Conservation (phyloP, 2,113 vertebrate genomes). For the Spea multiplicata region DNA sequence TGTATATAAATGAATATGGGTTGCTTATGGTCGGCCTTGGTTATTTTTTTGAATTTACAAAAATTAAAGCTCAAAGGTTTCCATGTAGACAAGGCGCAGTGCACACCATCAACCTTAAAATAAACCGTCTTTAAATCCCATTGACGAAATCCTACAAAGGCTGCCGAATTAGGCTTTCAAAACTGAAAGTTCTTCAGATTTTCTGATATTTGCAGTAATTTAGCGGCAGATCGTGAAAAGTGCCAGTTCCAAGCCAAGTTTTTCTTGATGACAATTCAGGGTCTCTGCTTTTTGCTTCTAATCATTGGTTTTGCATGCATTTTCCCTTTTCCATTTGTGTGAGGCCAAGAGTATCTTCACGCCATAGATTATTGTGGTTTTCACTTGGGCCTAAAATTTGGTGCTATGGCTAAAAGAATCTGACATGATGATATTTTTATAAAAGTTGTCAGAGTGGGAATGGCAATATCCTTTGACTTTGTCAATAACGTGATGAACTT, state of each 20-base stretch:
- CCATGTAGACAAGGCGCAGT: background rate
- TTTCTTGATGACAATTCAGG: background rate
- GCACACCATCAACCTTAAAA: background rate
- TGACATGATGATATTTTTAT: slow-evolving; percentile 93
- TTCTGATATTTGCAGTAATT: background rate
- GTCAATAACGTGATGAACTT: slow-evolving; percentile 90
- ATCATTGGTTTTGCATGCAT: background rate
- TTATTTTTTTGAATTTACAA: background rate
- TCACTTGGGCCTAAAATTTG: slow-evolving; percentile 74
- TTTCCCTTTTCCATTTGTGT: slow-evolving; percentile 5
- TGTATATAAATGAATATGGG: background rate
- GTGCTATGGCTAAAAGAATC: slow-evolving; percentile 89
- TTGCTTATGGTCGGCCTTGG: background rate
- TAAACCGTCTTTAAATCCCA: background rate
- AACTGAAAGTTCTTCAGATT: background rate
- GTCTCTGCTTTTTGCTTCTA: background rate
- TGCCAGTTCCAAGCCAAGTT: background rate
- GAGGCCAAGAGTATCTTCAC: background rate
- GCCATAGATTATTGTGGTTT: background rate
- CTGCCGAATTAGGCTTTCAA: background rate
- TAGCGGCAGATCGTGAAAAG: background rate
- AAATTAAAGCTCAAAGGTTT: background rate
- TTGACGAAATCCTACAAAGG: background rate
- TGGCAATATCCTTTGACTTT: slow-evolving; percentile 91
- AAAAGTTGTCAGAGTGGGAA: slow-evolving; percentile 89